A percentile compares a stretch with the other conserved stretches of the same genome.
Conservation (phyloP, 1,140 invertebrate species). For the Potamilus streckersoni region DNA sequence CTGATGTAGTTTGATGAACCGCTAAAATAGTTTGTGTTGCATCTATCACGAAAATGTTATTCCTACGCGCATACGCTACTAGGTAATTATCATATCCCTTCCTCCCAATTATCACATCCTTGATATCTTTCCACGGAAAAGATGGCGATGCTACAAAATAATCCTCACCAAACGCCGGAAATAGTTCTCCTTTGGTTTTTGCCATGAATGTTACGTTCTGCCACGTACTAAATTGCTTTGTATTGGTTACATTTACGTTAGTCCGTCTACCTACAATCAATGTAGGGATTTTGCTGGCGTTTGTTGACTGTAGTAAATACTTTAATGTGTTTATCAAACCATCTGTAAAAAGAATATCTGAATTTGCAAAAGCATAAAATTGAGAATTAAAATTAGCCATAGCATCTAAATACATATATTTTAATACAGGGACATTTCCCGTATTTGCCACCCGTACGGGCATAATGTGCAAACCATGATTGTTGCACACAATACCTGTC, state of each 20-base stretch:
- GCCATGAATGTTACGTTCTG: not conserved
- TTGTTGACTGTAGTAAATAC: not conserved
- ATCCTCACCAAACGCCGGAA: constrained; percentile 1
- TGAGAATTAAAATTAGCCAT: not conserved
- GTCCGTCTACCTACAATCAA: constrained; percentile 4
- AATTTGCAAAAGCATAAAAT: constrained; percentile 9
- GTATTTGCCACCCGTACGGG: not conserved
- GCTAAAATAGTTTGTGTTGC: not conserved
- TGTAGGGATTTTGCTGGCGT: not conserved
- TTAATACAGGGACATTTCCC: constrained; percentile 1
- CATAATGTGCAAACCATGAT: not conserved
- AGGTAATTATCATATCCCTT: constrained; percentile 4
- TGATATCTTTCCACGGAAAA: not conserved
- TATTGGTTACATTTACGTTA: not conserved
- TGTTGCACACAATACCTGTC: not conserved
- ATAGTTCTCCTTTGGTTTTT: not conserved
- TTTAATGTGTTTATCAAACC: not conserved
- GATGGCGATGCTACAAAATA: not conserved
- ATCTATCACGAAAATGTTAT: constrained; percentile 1
- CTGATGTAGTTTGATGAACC: constrained; percentile 8
- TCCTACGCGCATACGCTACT: not conserved
- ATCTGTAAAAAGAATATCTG: constrained; percentile 6
- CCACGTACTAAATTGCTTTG: not conserved
- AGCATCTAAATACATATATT: not conserved
- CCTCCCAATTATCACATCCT: constrained; percentile 4